A percentile compares a stretch with the other conserved stretches of the same genome.
Evolutionary conservation across 2,888 invertebrate genomes (phyloP).

Genomic region (Pheosia tremula): DNA sequence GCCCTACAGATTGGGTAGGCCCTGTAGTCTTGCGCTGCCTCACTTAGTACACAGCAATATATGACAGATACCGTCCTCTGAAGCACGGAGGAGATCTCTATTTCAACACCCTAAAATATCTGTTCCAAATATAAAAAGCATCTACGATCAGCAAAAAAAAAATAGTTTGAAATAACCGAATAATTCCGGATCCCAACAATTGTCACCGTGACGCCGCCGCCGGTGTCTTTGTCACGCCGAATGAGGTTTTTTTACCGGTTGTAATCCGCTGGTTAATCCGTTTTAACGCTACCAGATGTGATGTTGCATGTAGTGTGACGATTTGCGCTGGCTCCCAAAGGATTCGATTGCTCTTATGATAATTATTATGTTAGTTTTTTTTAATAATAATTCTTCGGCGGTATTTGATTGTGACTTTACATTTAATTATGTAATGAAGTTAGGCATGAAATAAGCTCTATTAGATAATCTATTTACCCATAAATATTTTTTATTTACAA

Average conservation of each 20-base stretch:
- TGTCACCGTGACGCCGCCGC: slow-evolving; percentile 75
- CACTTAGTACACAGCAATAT: no score
- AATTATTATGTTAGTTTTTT: slow-evolving; percentile 21
- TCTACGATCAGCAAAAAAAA: slow-evolving; percentile 59
- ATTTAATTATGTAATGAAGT: background rate
- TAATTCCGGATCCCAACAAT: slow-evolving; percentile 74
- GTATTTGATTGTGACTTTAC: slow-evolving; percentile 1
- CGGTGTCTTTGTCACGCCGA: slow-evolving; percentile 75
- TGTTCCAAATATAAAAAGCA: slow-evolving; percentile 26
- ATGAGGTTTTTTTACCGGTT: slow-evolving; percentile 63
- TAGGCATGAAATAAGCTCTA: background rate
- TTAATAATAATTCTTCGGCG: slow-evolving; percentile 6
- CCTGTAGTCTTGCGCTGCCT: no score
- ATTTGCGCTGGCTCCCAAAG: slow-evolving; percentile 54
- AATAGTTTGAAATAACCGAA: slow-evolving; percentile 64
- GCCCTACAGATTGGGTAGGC: no score
- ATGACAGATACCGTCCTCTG: background rate
- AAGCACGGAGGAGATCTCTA: background rate
- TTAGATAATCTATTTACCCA: no score
- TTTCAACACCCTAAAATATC: slow-evolving; percentile 7
- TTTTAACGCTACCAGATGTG: slow-evolving; percentile 83
- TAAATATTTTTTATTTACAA: no score
- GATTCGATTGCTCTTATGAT: slow-evolving; percentile 43
- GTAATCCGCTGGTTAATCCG: slow-evolving; percentile 81
- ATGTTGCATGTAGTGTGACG: slow-evolving; percentile 47